Evolutionary conservation across 2,113 vertebrate species (phyloP), one percentile per base, ranked within the genome.

Genomic region (Numenius arquata): DNA sequence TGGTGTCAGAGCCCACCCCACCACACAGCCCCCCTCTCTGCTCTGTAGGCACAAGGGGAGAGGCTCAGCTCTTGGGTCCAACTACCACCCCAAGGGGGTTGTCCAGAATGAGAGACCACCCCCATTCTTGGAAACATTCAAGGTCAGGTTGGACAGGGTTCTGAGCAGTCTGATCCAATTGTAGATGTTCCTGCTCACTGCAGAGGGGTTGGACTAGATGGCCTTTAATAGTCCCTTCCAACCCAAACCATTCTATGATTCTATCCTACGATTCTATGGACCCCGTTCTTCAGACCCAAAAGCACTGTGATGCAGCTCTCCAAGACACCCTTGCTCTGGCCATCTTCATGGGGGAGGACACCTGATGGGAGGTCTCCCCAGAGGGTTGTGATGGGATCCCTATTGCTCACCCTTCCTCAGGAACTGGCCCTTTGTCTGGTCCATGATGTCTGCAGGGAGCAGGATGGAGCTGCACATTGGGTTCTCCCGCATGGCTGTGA

Each of bases 401-500:
- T 36, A 59, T n/a, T 23, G 10, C 92, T 91, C 67, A 98, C 97
- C 98, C 96, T 97, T 98, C 50, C 96, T 97, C 86, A 98, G 92
- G 74, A 98, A 98, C 36, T 48, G 50, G n/a, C 96, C 96, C 25
- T 82, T 88, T 2, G 47, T 43, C 32, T 86, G 89, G 63, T 73
- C 65, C 66, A 97, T 19, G 10, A 75, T 5, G 5, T 96, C 89
- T 22, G 81, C 7, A 2, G 97, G 95, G 45, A 98, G 20, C 48
- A 97, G 94, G 61, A 96, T 74, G 7, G 98, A 98, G 79, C 97
- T 98, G 38, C 97, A 98, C 87, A 96, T 98, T 1, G 85, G 59
- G 75, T 98, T 97, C 17, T 94, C 93, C 89, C 86, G 94, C 98
- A 98, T 98, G 75, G 61, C 97, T 4, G 88, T 78, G 41, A 98